Evolutionary conservation across 2,797 vertebrate genomes (phyloP), one percentile per base, ranked within the genome.

Genomic region (Phoxinus dragarum): DNA sequence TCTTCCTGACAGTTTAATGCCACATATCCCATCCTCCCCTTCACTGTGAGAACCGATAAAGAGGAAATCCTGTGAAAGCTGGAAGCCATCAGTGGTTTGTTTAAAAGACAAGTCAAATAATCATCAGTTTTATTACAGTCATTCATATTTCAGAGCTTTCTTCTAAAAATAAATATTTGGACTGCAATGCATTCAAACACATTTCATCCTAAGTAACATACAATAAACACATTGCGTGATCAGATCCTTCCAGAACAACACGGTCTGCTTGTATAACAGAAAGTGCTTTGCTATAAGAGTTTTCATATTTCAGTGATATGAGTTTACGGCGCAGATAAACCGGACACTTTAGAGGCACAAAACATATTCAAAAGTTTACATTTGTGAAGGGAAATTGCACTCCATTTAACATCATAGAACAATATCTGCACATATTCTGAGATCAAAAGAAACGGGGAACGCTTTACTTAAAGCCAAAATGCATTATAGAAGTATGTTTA

Each of bases 131-230:
- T 44, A 40, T 19, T 19, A 61, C 38, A 79, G n/a, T 40, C 38
- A 42, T 12, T 75, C 73, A 54, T 23, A 75, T 75, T 54, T 75
- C 49, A 66, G 17, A 38, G 31, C 6, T n/a, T 80, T 36, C 61
- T 34, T 68, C 64, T 5, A 80, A 4, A 68, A 52, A 80, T 80
- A 80, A 52, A 68, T 34, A 80, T 38, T 68, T n/a, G 1, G 11
- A 68, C 19, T 44, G 56, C 44, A 67, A 21, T 9, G 9, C 42
- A 42, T 59, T 34, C 7, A 61, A 77, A 77, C n/a, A 44, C n/a
- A 14, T 47, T 12, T 64, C 21, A 47, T 66, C 59, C 8, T 6
- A 44, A 34, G 17, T 7, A 64, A 21, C 76, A 21, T 61, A 54
- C 21, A 40, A 56, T 16, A 78, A 42, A 78, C 12, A 16, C 12